Percentiles rank a stretch among this genome's conserved stretches.
Conservation (phyloP, 2,888 invertebrate genomes). For the Hipparchia sbordonii region DNA sequence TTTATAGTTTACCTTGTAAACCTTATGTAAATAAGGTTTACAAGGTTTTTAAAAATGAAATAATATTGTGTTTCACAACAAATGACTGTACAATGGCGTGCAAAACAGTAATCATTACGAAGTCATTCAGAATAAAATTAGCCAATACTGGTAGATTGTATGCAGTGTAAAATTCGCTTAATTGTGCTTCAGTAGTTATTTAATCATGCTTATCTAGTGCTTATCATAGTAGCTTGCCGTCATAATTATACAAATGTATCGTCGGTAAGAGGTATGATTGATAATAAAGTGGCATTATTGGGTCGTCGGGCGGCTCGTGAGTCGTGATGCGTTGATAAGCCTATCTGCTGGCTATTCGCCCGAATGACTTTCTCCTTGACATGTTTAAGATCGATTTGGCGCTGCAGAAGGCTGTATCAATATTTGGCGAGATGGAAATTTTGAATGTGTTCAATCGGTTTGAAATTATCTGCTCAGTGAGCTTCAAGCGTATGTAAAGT, state of each 20-base stretch:
- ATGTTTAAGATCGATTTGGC: slow-evolving; percentile 48
- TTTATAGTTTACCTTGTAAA: no score
- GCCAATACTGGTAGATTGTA: background rate
- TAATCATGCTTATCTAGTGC: slow-evolving; percentile 21
- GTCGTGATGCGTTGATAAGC: slow-evolving; percentile 58
- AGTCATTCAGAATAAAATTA: background rate
- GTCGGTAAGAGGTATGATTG: slow-evolving; percentile 50
- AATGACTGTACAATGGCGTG: no score
- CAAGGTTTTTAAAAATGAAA: no score
- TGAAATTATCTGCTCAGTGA: slow-evolving; percentile 54
- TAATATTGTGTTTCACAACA: no score
- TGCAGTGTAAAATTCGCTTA: background rate
- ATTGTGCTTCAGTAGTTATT: slow-evolving; percentile 10
- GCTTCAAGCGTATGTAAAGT: slow-evolving; percentile 35
- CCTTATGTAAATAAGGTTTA: no score
- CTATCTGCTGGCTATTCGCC: slow-evolving; percentile 67
- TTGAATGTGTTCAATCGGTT: slow-evolving; percentile 54
- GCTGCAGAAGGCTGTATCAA: slow-evolving; percentile 48
- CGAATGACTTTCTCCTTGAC: slow-evolving; percentile 57
- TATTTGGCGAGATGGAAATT: slow-evolving; percentile 62
- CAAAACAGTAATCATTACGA: background rate
- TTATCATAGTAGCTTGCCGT: slow-evolving; percentile 15
- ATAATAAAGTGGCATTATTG: slow-evolving; percentile 53
- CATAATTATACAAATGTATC: slow-evolving; percentile 45
- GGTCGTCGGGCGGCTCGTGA: slow-evolving; percentile 38